phyloP scores from a whole-genome alignment of 1,140 invertebrate genomes.

The Planococcus citri region DNA sequence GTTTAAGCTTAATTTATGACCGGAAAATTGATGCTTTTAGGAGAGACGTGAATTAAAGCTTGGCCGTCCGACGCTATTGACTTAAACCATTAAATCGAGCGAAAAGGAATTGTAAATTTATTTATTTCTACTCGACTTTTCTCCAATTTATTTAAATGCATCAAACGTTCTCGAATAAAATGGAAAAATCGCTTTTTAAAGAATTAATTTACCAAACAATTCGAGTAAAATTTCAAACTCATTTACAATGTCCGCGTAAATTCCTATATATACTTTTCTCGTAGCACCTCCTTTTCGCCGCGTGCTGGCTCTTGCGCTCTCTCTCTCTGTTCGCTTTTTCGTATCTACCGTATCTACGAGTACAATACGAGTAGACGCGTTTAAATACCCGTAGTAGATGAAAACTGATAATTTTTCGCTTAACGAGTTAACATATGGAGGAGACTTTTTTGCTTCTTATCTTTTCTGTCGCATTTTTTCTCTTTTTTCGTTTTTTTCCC shows the following conservation, averaged over 20 bases:
- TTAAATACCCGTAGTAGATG: not conserved
- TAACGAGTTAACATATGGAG: no score
- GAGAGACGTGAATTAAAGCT: not conserved
- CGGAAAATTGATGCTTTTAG: conserved; percentile 6
- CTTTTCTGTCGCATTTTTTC: no score
- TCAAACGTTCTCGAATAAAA: not conserved
- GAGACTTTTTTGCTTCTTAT: no score
- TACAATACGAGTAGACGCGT: no score
- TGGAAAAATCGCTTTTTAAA: conserved; percentile 4
- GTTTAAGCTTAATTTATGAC: conserved; percentile 7
- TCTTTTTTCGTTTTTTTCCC: no score
- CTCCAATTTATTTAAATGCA: conserved; percentile 7
- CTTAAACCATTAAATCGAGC: conserved; percentile 6
- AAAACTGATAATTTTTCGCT: conserved; percentile 3
- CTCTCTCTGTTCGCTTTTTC: no score
- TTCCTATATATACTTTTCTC: no score
- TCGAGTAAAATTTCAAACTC: not conserved
- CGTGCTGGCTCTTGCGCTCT: no score
- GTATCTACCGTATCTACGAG: no score
- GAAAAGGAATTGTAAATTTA: conserved; percentile 1
- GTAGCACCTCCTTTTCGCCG: no score
- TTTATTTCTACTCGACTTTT: conserved; percentile 7
- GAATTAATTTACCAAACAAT: conserved; percentile 3
- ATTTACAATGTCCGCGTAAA: not conserved
- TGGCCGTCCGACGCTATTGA: conserved; percentile 5